phyloP scores from a whole-genome alignment of 2,113 vertebrate species.

The Danionella cerebrum region DNA sequence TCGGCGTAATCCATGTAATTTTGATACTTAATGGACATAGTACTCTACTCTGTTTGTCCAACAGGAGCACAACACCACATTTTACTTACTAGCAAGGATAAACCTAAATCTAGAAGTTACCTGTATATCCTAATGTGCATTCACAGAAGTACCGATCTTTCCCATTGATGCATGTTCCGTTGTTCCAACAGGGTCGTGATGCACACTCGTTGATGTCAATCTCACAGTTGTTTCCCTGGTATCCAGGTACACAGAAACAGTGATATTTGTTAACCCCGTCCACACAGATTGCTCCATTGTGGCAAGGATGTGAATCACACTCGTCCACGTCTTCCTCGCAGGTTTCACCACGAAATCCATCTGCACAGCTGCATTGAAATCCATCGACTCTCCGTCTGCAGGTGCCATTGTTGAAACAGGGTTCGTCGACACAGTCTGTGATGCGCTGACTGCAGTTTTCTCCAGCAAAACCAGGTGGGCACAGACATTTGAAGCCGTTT shows the following conservation, averaged over 20 bases:
- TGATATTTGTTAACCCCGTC: constrained; percentile 64
- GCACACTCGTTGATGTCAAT: constrained; percentile 96
- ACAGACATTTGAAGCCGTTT: constrained; percentile 64
- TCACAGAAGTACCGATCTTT: constrained; percentile 79
- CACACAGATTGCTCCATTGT: constrained; percentile 84
- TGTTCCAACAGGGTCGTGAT: constrained; percentile 81
- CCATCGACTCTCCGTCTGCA: constrained; percentile 54
- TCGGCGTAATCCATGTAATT: too few species aligned
- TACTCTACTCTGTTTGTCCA: too few species aligned
- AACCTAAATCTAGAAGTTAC: too few species aligned
- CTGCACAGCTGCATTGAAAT: constrained; percentile 55
- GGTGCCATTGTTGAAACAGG: constrained; percentile 72
- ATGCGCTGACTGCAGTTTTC: constrained; percentile 52
- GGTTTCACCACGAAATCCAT: constrained; percentile 62
- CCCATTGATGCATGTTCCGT: constrained; percentile 79
- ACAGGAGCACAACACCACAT: too few species aligned
- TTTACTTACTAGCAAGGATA: too few species aligned
- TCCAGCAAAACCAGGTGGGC: constrained; percentile 58
- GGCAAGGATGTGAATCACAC: constrained; percentile 75
- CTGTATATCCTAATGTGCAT: constrained; percentile 77
- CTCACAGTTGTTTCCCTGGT: constrained; percentile 85
- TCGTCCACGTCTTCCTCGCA: constrained; percentile 71
- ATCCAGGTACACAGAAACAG: constrained; percentile 93
- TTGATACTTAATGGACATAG: too few species aligned
- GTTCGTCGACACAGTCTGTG: constrained; percentile 63